These are phyloP conservation scores for Microtus pennsylvanicus DNA, from an alignment of 2,113 vertebrate species.

Conservation along the genomic window DNA sequence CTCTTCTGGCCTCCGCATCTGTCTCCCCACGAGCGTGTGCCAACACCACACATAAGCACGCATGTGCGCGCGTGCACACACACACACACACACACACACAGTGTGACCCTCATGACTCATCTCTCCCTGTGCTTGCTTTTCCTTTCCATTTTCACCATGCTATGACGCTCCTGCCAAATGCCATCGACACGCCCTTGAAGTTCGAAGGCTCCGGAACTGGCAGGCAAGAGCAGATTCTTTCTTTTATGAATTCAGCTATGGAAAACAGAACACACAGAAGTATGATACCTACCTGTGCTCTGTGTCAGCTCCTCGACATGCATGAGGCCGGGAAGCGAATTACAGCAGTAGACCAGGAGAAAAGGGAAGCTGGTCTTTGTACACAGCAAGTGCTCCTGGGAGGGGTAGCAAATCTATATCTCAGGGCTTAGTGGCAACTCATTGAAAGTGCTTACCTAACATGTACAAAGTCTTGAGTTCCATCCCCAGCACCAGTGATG, in stretches of 20 bases:
- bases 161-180: background rate
- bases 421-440: background rate
- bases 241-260: background rate
- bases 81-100: background rate
- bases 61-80: background rate
- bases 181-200: background rate
- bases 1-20: background rate
- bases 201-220: background rate
- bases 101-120: background rate
- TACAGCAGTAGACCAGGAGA: background rate
- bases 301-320: background rate
- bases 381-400: background rate
- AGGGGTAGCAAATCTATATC: background rate
- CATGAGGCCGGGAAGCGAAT: background rate
- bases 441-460: background rate
- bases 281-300: background rate
- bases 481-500: background rate
- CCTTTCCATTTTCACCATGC: background rate
- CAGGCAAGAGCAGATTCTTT: background rate
- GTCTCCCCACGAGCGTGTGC: background rate
- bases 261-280: background rate
- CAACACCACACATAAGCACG: no score
- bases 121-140: background rate
- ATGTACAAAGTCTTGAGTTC: background rate
- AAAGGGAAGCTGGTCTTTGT: background rate